Conservation (phyloP, 2,113 vertebrate genomes). For the Ictidomys tridecemlineatus region DNA sequence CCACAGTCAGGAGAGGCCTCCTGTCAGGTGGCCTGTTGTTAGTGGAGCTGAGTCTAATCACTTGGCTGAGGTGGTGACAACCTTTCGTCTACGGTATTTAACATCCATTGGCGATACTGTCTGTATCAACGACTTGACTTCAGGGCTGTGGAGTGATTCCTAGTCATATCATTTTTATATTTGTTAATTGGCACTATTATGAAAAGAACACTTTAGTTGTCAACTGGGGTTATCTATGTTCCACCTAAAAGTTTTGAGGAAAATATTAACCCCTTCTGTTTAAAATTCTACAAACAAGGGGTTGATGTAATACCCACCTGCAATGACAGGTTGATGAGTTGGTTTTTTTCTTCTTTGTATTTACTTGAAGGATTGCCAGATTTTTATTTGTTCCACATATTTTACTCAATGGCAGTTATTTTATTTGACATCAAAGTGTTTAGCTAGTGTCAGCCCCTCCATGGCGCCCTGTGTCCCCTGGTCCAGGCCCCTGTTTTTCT, state of each 20-base stretch:
- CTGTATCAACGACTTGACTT: not conserved
- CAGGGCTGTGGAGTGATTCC: not conserved
- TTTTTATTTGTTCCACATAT: not conserved
- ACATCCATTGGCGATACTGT: not conserved
- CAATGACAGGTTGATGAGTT: not conserved
- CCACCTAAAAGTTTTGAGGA: not conserved
- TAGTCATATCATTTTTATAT: not conserved
- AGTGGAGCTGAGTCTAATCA: not conserved
- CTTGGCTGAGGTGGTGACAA: not conserved
- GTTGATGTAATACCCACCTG: not conserved
- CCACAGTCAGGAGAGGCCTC: not conserved
- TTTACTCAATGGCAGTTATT: not conserved
- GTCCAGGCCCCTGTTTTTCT: fast-evolving
- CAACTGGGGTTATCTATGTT: not conserved
- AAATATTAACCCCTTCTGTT: not conserved
- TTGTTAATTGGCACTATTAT: not conserved
- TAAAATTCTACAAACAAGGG: not conserved
- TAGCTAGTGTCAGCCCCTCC: fast-evolving
- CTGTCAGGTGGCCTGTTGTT: not conserved
- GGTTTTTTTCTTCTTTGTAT: not conserved
- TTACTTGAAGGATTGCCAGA: too few species aligned
- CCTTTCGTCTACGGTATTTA: not conserved
- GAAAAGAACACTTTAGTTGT: not conserved
- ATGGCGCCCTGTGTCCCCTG: too few species aligned
- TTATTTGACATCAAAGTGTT: not conserved